Conservation (phyloP, 2,888 invertebrate genomes). For the Plusia festucae region DNA sequence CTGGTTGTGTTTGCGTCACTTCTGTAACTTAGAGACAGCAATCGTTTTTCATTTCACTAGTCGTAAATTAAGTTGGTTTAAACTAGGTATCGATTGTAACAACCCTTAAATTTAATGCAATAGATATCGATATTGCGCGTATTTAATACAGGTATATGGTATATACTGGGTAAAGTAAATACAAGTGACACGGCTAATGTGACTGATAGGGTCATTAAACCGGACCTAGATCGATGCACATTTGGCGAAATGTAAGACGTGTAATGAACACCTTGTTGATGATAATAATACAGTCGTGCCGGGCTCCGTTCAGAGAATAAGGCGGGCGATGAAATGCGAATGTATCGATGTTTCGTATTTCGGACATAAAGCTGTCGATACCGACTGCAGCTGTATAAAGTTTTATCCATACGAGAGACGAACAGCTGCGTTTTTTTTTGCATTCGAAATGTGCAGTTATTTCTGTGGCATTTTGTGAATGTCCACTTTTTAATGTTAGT, state of each 20-base stretch:
- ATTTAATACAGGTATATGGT: not conserved
- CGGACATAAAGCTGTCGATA: conserved; percentile 53
- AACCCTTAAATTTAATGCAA: not conserved
- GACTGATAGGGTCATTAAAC: conserved; percentile 42
- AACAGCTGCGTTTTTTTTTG: conserved; percentile 52
- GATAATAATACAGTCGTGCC: conserved; percentile 34
- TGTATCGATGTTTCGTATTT: conserved; percentile 55
- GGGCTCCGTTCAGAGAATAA: conserved; percentile 39
- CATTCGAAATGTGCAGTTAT: conserved; percentile 31
- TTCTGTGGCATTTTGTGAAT: conserved; percentile 43
- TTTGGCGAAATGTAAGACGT: conserved; percentile 51
- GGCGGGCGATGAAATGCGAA: conserved; percentile 27
- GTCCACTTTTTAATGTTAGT: conserved; percentile 38
- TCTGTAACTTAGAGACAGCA: not conserved
- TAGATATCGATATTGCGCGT: not conserved
- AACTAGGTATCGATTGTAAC: not conserved
- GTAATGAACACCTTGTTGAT: conserved; percentile 42
- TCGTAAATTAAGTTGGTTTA: conserved; percentile 3
- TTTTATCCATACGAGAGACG: conserved; percentile 32
- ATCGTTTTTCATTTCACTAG: not conserved
- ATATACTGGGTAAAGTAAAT: conserved; percentile 4
- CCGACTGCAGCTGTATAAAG: conserved; percentile 40
- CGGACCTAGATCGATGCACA: conserved; percentile 39
- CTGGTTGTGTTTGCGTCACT: not conserved
- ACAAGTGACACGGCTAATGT: not conserved